Conservation (phyloP, 2,888 invertebrate species). For the Chamaedrilus cognettii region DNA sequence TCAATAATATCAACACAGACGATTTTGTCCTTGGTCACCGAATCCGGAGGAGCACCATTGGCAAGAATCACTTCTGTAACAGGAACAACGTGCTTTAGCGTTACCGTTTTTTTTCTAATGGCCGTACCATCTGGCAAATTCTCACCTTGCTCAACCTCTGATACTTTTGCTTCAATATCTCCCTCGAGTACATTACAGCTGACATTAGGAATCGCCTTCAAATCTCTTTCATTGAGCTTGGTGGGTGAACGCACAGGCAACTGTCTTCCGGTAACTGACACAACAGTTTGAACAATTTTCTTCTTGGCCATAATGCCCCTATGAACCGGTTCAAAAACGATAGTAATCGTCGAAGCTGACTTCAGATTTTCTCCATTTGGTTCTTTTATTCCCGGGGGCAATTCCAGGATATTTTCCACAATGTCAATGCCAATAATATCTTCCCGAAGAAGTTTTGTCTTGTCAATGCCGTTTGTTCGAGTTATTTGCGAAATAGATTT, state of each 20-base stretch:
- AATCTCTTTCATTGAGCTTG: too few relatives aligned
- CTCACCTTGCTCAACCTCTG: conserved; percentile 3
- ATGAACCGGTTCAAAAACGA: background rate
- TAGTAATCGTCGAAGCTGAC: background rate
- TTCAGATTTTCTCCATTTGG: conserved; percentile 6
- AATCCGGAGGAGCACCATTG: conserved; percentile 8
- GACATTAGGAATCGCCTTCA: background rate
- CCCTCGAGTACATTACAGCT: conserved; percentile 8
- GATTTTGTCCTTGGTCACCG: background rate
- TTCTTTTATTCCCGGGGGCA: conserved; percentile 15
- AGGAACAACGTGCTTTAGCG: conserved; percentile 5
- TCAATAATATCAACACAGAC: conserved; percentile 8
- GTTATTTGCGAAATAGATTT: background rate
- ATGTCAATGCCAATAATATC: conserved; percentile 8
- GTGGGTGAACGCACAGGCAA: background rate
- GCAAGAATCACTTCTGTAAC: conserved; percentile 15
- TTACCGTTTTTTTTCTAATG: background rate
- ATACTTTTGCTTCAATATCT: conserved; percentile 1
- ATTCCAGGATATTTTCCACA: conserved; percentile 19
- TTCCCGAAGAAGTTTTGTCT: conserved; percentile 8
- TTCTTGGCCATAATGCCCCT: conserved; percentile 8
- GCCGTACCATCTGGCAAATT: conserved; percentile 14
- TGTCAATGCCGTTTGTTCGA: conserved; percentile 1
- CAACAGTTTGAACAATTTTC: conserved; percentile 13
- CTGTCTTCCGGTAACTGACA: background rate